These are phyloP conservation scores for Chloroceryle aenea DNA, from an alignment of 2,113 vertebrate species.

Conservation along the genomic window DNA sequence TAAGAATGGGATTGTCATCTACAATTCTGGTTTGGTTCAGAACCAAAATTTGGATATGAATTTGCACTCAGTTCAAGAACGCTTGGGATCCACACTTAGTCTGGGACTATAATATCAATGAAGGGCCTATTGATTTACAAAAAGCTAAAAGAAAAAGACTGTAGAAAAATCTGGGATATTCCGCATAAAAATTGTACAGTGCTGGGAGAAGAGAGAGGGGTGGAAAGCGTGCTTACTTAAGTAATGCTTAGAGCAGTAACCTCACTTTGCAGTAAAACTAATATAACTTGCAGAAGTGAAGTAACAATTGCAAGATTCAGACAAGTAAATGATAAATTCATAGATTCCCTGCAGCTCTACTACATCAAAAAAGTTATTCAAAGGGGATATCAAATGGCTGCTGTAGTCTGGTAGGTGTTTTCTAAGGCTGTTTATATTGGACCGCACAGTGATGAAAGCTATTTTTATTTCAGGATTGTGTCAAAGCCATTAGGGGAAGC, in stretches of 20 bases:
- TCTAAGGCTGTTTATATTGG: not conserved
- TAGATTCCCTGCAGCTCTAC: not conserved
- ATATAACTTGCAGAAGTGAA: not conserved
- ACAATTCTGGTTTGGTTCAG: not conserved
- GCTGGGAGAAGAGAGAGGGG: not conserved
- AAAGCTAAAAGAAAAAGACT: not conserved
- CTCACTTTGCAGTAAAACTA: not conserved
- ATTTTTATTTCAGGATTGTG: not conserved
- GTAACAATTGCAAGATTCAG: not conserved
- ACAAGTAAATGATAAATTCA: not conserved
- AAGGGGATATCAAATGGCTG: not conserved
- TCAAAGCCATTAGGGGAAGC: not conserved
- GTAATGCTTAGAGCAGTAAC: not conserved
- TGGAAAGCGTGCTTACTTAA: not conserved
- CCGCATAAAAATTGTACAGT: not conserved
- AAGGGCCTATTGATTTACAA: not conserved
- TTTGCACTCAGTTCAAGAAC: not conserved
- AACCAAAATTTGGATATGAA: not conserved
- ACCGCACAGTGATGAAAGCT: not conserved
- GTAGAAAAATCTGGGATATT: not conserved
- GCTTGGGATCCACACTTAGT: not conserved
- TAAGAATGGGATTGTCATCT: not conserved
- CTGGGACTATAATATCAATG: not conserved
- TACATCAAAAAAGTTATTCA: not conserved
- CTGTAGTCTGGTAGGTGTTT: constrained; percentile 12